Evolutionary conservation across 2,888 invertebrate species (phyloP), one percentile per base, ranked within the genome.

Genomic region (Copidosoma aretas): DNA sequence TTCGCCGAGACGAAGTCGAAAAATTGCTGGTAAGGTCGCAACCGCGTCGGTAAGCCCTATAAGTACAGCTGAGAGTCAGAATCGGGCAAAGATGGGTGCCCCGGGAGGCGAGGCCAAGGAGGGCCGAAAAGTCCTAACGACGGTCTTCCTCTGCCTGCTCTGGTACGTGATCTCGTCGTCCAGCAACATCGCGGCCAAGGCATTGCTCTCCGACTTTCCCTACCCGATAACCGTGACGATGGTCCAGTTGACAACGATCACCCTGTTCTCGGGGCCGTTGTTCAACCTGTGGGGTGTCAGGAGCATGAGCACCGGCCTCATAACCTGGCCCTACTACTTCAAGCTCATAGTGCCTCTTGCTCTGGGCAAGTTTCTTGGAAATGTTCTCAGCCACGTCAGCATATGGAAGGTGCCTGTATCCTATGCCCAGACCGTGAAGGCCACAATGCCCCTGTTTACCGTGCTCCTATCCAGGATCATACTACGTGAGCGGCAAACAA

Each of bases 371-470:
- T 95, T 96, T 82, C 86, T 97, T 70, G 92, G 95, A 10, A 94
- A 95, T 0, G 91, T 96, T 60, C 93, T 93, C 79, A 93, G 95
- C 61, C 97, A 97, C 85, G 91, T 97, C 79, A 95, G 95, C 82
- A 91, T 97, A 80, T 97, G 96, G 96, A 97, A 95, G 85, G 96
- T 97, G 68, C 95, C 97, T 25, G 94, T 98, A 25, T 97, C 97
- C 0, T 97, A 97, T 85, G 96, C 97, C 54, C 97, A 97, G 82
- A 97, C 97, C 85, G 98, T 98, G 75, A 98, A 98, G 52, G 52
- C 19, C 10, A 52, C 52, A n/a, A 52, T 21, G 10, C 52, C 52
- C n/a, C 52, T 21, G 52, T 52, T 52, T 10, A 52, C 52, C 4
- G 52, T 52, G 52, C 52, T 52, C n/a, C 21, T 53, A 2, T 53